Evolutionary conservation across 2,888 invertebrate genomes (phyloP), one percentile per base, ranked within the genome.

Genomic region (Clivina fossor): DNA sequence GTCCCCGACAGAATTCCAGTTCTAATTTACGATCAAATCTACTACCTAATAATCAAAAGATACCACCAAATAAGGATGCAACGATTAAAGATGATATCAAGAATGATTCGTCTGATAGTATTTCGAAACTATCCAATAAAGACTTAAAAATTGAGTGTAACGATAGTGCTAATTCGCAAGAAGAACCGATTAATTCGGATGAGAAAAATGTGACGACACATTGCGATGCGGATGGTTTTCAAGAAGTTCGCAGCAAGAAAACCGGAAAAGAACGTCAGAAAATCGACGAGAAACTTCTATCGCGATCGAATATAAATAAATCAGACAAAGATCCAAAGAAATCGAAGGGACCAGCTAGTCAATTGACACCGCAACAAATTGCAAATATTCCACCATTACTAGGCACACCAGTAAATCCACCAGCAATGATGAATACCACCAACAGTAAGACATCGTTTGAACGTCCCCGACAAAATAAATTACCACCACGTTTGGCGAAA

Each of bases 191-290:
- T 3, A 55, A 47, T 24, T 47, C 38, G 7, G 55, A 68, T 13
- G 80, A 79, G 24, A 70, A 69, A 56, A 58, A 53, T 26, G 62
- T 66, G 1, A n/a, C n/a, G n/a, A 48, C 59, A 2, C 79, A 78
- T 58, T 71, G 76, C 16, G 80, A 84, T 55, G 81, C 84, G 49
- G 84, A 84, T 66, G 89, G 88, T 43, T 90, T 92, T 73, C 89
- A 90, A 73, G 91, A 92, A 71, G 92, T 91, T 4, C 82, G 88
- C 56, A 89, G 87, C 51, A 88, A 88, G 71, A 90, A 89, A 69
- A 82, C 80, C 62, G 82, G 81, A 0, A 86, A 86, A 64, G 86
- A 85, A 48, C 69, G 78, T 0, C 77, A 71, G 64, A 68, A 74
- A 69, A 64, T 37, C 4, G 60, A 61, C 4, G 61, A 65, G 53